Percentiles rank a stretch among this genome's conserved stretches.
Conservation (phyloP, 2,113 vertebrate genomes). For the Labeo rohita region DNA sequence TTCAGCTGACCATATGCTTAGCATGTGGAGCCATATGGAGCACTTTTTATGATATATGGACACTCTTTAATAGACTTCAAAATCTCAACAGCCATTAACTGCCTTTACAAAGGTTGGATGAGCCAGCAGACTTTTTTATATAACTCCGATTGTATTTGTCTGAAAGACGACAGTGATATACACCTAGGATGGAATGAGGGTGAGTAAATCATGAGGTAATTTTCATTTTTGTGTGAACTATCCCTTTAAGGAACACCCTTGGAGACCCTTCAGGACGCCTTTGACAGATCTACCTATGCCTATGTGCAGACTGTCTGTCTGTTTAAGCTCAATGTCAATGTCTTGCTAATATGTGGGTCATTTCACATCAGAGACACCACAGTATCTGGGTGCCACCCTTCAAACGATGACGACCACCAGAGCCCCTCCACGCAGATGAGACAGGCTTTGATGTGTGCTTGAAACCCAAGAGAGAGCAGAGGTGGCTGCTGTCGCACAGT, state of each 20-base stretch:
- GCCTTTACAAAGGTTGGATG: too few species aligned
- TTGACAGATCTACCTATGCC: neutral
- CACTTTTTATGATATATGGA: too few species aligned
- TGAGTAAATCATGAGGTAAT: too few species aligned
- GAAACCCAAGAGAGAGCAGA: slow-evolving; percentile 9
- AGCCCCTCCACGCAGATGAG: neutral
- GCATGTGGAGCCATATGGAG: too few species aligned
- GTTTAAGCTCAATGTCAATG: neutral
- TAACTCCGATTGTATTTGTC: too few species aligned
- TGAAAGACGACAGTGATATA: too few species aligned
- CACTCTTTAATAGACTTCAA: too few species aligned
- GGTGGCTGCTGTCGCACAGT: neutral
- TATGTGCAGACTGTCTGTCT: neutral
- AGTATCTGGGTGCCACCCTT: neutral
- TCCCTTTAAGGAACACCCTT: neutral
- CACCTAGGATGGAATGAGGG: too few species aligned
- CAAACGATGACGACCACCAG: neutral
- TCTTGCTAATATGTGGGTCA: neutral
- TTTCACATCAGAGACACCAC: neutral
- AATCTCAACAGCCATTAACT: too few species aligned
- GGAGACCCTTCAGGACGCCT: neutral
- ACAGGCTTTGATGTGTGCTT: slow-evolving; percentile 17
- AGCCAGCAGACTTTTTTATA: too few species aligned
- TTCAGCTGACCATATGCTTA: too few species aligned
- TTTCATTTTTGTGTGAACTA: too few species aligned